These are phyloP conservation scores for Mesodorylaimus sp. DNA, from an alignment of 2,888 invertebrate species.

Conservation along the genomic window DNA sequence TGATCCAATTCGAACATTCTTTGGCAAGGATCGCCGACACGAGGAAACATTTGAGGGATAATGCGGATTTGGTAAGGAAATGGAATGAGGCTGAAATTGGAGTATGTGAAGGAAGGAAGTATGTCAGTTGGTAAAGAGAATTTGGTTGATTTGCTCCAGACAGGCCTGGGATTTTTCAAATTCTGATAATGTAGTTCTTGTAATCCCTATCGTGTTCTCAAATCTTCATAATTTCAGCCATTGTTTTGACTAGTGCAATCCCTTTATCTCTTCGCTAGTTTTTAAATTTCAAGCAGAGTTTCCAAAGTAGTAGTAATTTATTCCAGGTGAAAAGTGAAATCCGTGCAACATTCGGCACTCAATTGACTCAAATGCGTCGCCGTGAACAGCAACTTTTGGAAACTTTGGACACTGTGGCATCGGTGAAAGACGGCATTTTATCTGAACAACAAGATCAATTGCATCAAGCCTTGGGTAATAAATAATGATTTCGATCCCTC, in stretches of 20 bases:
- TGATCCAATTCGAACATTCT: conserved; percentile 8
- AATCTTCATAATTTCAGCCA: too few relatives aligned
- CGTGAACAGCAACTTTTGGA: conserved; percentile 8
- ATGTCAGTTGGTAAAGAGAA: too few relatives aligned
- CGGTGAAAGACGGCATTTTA: conserved; percentile 8
- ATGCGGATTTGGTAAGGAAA: conserved; percentile 8
- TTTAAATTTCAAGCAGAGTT: neutral
- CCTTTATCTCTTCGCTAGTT: neutral
- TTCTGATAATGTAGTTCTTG: too few relatives aligned
- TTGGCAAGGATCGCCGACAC: conserved; percentile 6
- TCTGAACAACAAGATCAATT: conserved; percentile 11
- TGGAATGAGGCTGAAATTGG: too few relatives aligned
- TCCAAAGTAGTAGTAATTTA: neutral
- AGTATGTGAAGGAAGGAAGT: too few relatives aligned
- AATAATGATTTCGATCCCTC: neutral
- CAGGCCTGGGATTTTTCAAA: too few relatives aligned
- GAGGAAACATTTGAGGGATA: conserved; percentile 7
- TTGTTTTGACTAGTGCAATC: neutral
- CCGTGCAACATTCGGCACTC: conserved; percentile 5
- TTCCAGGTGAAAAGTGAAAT: conserved; percentile 9
- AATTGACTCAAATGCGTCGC: conserved; percentile 1
- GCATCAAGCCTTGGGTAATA: conserved; percentile 9
- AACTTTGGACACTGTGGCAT: conserved; percentile 9
- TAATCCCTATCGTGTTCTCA: too few relatives aligned
- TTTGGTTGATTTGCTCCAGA: too few relatives aligned